Base-by-base conservation (phyloP, 2,113 vertebrate species). In the Ploceus nigricollis region DNA sequence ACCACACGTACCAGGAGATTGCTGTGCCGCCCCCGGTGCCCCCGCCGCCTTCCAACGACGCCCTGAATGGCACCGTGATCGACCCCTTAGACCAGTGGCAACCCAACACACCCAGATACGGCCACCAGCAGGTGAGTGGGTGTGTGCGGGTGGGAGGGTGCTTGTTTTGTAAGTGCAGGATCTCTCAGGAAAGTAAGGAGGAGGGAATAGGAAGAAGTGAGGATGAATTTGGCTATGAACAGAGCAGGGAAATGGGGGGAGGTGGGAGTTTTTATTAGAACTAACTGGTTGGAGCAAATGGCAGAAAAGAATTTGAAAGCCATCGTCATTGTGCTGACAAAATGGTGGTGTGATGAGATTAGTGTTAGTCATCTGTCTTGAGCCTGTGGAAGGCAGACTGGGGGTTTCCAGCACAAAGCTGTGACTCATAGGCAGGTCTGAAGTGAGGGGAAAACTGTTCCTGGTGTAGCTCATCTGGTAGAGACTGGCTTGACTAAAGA, bases 1-100 rank as follows among this genome's bases (percentile, higher is more conserved):
- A 98, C 90, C 98, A 98, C 83, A 98, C 98, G 0, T 98, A 98
- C 97, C 99, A 99, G 95, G 99, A 99, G 97, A 98, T 98, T 27
- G 71, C 98, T 1, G 95, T 98, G 81, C 98, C 99, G 1, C 99
- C 99, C 12, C 99, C 99, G 0, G 98, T 99, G 64, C 99, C 99
- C 1, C 99, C 99, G 0, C 99, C 99, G 3, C 99, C 99, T 18
- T 98, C 99, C 58, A 98, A 44, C 0, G 99, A 99, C 81, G 99
- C 99, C 94, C 97, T 99, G 82, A 99, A 99, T 84, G 99, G 99
- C 47, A 98, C 98, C 0, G 94, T 99, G 83, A 90, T 98, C 9
- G 99, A 99, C 89, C 98, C 98, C 31, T 68, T 97, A 61, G 98
- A 98, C 60, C 97, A 98, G 96, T 98, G 98, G 98, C 97, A 98